Conservation (phyloP, 2,888 invertebrate species). For the Leptopilina syphax region DNA sequence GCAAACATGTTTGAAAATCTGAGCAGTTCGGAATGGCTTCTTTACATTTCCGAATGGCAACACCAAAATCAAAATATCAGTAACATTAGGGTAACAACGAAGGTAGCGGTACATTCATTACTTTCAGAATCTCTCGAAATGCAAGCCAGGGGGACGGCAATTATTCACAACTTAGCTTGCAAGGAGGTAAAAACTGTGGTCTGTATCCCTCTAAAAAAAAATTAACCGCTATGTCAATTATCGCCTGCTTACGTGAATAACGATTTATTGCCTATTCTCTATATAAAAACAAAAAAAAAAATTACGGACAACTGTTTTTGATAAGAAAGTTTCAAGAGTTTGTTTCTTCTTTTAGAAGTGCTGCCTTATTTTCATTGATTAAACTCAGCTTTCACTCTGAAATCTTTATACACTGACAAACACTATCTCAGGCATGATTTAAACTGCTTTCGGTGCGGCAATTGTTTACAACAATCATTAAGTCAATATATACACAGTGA, state of each 20-base stretch:
- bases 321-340: conserved; percentile 34
- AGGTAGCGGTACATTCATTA: conserved; percentile 91
- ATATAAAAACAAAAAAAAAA: no score
- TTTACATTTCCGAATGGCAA: conserved; percentile 96
- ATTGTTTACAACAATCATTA: conserved; percentile 48
- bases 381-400: conserved; percentile 49
- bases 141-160: conserved; percentile 90
- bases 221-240: conserved; percentile 25
- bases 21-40: conserved; percentile 93
- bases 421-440: conserved; percentile 50
- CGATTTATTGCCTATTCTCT: conserved; percentile 41
- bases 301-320: conserved; percentile 21
- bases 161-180: conserved; percentile 93
- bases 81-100: conserved; percentile 93
- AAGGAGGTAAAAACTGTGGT: conserved; percentile 99
- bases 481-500: conserved; percentile 18
- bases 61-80: conserved; percentile 86
- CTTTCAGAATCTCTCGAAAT: conserved; percentile 85
- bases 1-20: conserved; percentile 94
- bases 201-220: conserved; percentile 80
- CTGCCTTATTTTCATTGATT: conserved; percentile 63
- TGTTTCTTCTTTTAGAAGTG: conserved; percentile 59
- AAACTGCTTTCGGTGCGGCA: conserved; percentile 53
- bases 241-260: conserved; percentile 40
- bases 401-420: conserved; percentile 44